Evolutionary conservation across 2,888 invertebrate species (phyloP), one percentile per base, ranked within the genome.

Genomic region (Teinopalpus imperialis): DNA sequence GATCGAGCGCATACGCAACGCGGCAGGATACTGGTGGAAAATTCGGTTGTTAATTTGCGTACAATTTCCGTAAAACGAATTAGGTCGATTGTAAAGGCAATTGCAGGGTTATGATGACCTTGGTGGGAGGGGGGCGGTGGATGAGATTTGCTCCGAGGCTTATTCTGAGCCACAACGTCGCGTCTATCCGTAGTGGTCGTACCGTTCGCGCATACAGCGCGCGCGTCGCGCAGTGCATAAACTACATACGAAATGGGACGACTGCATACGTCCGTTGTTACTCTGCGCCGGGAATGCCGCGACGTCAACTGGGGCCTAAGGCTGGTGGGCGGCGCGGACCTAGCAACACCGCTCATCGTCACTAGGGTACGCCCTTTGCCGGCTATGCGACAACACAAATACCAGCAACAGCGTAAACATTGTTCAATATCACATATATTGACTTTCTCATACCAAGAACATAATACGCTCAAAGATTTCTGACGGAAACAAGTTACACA

Each of bases 251-350:
- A 68, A 67, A 92, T 92, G 92, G 93, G 93, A 81, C 94, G 92
- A 78, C 89, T 92, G 77, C 94, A 95, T 74, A 94, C 94, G 73
- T 91, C 95, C 75, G 92, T 93, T 66, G 92, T 96, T 68, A 91
- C 91, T 57, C 90, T 96, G 66, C 91, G 90, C 64, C 92, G 96
- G 59, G 92, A 93, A 65, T 91, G 91, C 66, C 90, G 91, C 59
- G 91, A 91, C 59, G 92, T 92, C 66, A 93, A 94, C 68, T 97
- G 96, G 96, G 97, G 97, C 49, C 94, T 97, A 65, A 92, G 96
- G 63, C 90, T 97, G 60, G 94, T 95, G 56, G 97, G 97, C 62
- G 96, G 96, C 62, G 91, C 94, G 56, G 96, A 97, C 90, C 92
- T 96, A 67, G 94, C 94, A 70, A 93, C 95, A 39, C 96, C 97